phyloP scores from a whole-genome alignment of 2,797 vertebrate genomes.

The Sebastes vulpes region DNA sequence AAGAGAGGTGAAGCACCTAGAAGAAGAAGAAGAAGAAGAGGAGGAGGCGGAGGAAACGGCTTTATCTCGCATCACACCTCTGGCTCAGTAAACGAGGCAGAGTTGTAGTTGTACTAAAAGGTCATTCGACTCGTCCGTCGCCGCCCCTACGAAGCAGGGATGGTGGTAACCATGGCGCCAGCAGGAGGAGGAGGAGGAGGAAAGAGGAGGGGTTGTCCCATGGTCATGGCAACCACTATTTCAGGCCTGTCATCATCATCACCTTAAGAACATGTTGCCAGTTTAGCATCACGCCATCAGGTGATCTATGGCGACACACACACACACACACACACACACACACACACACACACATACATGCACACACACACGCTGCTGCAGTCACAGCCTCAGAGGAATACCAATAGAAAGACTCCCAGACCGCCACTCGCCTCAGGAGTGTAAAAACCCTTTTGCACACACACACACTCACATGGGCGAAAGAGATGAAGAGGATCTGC shows the following conservation, averaged over 20 bases:
- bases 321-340: conserved; percentile 13
- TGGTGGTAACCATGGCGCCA: conserved; percentile 56
- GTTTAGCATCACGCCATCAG: conserved; percentile 16
- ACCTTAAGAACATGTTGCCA: conserved; percentile 15
- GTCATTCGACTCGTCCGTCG: conserved; percentile 46
- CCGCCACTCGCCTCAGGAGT: conserved; percentile 17
- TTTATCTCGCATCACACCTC: neutral
- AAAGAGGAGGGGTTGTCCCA: conserved; percentile 41
- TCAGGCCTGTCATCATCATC: conserved; percentile 23
- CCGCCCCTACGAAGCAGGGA: conserved; percentile 12
- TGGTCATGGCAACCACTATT: conserved; percentile 59
- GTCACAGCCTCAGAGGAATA: conserved; percentile 72
- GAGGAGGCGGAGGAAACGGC: no score
- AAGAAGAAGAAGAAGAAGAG: neutral
- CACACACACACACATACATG: neutral
- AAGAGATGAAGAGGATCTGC: conserved; percentile 43
- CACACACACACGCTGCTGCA: conserved; percentile 52
- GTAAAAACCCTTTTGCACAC: neutral
- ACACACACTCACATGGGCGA: neutral
- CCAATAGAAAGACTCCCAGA: conserved; percentile 55
- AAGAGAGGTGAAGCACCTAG: neutral
- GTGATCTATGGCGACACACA: conserved; percentile 13
- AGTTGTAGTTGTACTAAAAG: conserved; percentile 45
- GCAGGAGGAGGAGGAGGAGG: conserved; percentile 18
- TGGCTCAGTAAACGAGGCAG: neutral